phyloP scores from a whole-genome alignment of 2,113 vertebrate species.

The Raja brachyura region DNA sequence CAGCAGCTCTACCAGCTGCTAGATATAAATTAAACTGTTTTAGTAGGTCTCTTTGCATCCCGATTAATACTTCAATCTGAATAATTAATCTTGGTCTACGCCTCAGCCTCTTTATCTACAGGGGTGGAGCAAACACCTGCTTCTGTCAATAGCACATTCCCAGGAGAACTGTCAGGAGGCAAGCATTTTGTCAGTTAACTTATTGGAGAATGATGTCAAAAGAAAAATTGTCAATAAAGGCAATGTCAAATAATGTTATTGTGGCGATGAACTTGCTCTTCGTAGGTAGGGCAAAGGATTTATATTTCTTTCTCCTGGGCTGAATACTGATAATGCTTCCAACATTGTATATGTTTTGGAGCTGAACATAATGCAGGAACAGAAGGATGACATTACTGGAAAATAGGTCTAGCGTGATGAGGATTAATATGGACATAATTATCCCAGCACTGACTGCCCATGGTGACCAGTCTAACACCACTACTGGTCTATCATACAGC shows the following conservation, averaged over 20 bases:
- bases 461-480: neutral
- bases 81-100: neutral
- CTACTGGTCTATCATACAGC: neutral
- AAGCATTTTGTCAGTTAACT: neutral
- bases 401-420: neutral
- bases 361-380: conserved; percentile 10
- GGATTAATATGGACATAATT: conserved; percentile 20
- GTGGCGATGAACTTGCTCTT: neutral
- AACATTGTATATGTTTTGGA: neutral
- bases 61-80: neutral
- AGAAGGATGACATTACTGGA: conserved; percentile 25
- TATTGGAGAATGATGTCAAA: neutral
- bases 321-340: neutral
- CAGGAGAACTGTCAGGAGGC: conserved; percentile 22
- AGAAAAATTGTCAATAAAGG: neutral
- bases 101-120: neutral
- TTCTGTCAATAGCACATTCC: neutral
- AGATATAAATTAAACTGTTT: neutral
- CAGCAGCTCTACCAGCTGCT: neutral
- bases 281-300: neutral
- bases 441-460: neutral
- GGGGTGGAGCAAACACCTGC: neutral
- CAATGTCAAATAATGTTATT: neutral
- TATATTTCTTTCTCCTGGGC: neutral
- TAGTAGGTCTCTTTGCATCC: neutral